Conservation (phyloP, 1,140 invertebrate species). For the Lucilia cuprina region DNA sequence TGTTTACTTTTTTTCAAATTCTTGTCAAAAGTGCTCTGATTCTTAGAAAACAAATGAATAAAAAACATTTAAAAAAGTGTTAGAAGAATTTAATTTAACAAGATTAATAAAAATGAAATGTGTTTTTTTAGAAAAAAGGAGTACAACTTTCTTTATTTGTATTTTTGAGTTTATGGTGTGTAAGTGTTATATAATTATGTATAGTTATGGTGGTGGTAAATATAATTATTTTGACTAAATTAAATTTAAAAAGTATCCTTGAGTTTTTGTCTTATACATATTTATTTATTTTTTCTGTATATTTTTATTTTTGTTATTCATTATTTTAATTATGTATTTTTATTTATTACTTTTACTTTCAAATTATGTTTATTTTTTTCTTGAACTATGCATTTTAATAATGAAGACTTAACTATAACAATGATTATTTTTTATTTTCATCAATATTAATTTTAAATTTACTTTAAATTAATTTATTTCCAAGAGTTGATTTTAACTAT, state of each 20-base stretch:
- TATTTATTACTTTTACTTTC: slow-evolving; percentile 28
- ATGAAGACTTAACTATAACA: slow-evolving; percentile 37
- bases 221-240: too few relatives aligned
- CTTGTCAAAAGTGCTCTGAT: slow-evolving; percentile 6
- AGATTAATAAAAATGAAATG: not conserved
- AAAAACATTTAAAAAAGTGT: not conserved
- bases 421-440: slow-evolving; percentile 4
- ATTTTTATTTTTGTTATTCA: slow-evolving; percentile 16
- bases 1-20: not conserved
- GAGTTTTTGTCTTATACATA: slow-evolving; percentile 45
- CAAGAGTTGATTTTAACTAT: not conserved
- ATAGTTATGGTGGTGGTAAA: too few relatives aligned
- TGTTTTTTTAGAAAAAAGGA: not conserved
- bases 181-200: too few relatives aligned
- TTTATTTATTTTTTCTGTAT: slow-evolving; percentile 40
- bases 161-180: not conserved
- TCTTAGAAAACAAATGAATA: not conserved
- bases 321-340: not conserved
- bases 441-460: not conserved
- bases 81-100: not conserved
- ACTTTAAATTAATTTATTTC: slow-evolving; percentile 14
- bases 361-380: not conserved
- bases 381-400: slow-evolving; percentile 19
- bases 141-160: not conserved
- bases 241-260: not conserved